Evolutionary conservation across 2,113 vertebrate genomes (phyloP).

Genomic region (Oxygymnocypris stewartii): DNA sequence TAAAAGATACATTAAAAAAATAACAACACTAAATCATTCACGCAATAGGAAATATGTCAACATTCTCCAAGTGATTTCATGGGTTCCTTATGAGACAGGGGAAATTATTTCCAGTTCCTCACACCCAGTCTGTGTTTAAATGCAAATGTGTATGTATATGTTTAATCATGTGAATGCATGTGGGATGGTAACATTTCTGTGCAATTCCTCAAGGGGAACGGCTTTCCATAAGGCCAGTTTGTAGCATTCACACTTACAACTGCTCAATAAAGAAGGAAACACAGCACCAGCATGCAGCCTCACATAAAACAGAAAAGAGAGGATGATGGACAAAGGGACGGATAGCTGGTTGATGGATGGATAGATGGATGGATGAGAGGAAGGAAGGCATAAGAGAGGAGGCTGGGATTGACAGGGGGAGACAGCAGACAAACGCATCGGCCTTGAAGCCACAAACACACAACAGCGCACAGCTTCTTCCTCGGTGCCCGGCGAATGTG

Average conservation of each 20-base stretch:
- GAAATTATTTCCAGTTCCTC: not conserved
- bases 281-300: slow-evolving; percentile 55
- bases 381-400: slow-evolving; percentile 26
- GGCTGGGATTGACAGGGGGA: slow-evolving; percentile 64
- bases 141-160: not conserved
- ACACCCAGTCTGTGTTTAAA: not conserved
- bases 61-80: not conserved
- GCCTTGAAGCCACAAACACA: slow-evolving; percentile 63
- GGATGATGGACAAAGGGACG: slow-evolving; percentile 56
- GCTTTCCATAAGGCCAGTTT: slow-evolving; percentile 49
- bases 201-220: slow-evolving; percentile 64
- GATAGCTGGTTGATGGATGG: slow-evolving; percentile 53
- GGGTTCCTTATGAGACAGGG: too few species aligned
- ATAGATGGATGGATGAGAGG: slow-evolving; percentile 47
- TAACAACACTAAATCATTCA: slow-evolving; percentile 1
- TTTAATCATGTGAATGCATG: not conserved
- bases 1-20: not conserved
- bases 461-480: slow-evolving; percentile 52
- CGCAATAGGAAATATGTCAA: not conserved
- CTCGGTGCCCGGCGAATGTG: not conserved
- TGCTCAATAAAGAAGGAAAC: not conserved
- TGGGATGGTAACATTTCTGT: slow-evolving; percentile 60
- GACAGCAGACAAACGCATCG: slow-evolving; percentile 65
- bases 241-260: slow-evolving; percentile 30
- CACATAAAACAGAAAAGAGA: slow-evolving; percentile 38